Evolutionary conservation across 2,113 vertebrate species (phyloP).

Genomic region (Vidua macroura): DNA sequence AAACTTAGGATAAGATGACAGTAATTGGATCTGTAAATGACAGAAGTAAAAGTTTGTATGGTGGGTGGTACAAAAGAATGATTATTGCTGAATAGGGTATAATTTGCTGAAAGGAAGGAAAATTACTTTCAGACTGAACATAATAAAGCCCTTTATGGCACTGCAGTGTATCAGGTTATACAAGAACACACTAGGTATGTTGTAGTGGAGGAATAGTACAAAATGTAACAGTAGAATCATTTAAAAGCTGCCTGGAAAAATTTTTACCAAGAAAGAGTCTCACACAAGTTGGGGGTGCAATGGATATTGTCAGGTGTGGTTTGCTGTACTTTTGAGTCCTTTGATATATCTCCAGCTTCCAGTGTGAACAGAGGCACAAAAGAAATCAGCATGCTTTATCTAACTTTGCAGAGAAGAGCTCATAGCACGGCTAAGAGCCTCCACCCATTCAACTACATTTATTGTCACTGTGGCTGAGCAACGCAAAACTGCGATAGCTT

Average conservation of each 20-base stretch:
- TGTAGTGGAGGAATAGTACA: background rate
- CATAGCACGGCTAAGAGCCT: background rate
- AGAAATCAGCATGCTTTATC: background rate
- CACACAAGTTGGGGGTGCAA: background rate
- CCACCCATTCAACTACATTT: background rate
- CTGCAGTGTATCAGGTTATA: background rate
- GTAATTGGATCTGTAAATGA: background rate
- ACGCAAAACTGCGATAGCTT: background rate
- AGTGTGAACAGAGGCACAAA: background rate
- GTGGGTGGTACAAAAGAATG: background rate
- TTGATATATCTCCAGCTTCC: background rate
- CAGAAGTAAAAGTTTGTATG: background rate
- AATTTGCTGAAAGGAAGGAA: slow-evolving; percentile 6
- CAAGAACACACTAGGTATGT: background rate
- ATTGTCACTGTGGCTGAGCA: background rate
- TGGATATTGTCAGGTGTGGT: background rate
- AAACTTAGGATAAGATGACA: background rate
- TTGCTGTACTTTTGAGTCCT: background rate
- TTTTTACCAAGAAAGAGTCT: background rate
- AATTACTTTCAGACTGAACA: background rate
- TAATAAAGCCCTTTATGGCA: background rate
- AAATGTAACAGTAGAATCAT: background rate
- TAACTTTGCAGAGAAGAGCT: background rate
- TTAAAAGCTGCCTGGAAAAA: background rate
- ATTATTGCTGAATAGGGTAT: background rate